Evolutionary conservation across 2,797 vertebrate genomes (phyloP).

Genomic region (Pygocentrus nattereri): DNA sequence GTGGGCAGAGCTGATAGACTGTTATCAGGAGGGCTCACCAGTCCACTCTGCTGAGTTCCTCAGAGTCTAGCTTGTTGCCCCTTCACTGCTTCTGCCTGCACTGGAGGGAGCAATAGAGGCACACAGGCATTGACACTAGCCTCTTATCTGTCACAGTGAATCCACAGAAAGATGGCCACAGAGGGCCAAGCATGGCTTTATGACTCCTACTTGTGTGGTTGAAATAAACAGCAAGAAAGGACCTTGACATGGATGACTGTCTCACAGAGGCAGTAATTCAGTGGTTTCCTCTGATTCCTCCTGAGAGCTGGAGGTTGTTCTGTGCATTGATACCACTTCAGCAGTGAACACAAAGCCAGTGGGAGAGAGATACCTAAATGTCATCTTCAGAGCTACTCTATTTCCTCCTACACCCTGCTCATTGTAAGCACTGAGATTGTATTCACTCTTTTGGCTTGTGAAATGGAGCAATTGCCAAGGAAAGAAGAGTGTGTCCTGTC

Average conservation of each 20-base stretch:
- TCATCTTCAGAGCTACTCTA: background rate
- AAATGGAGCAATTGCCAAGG: background rate
- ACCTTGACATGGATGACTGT: slow-evolving; percentile 1
- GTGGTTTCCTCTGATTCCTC: background rate
- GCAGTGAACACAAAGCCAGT: background rate
- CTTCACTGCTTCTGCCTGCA: slow-evolving; percentile 24
- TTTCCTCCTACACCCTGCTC: background rate
- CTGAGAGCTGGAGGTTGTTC: slow-evolving; percentile 3
- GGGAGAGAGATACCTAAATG: background rate
- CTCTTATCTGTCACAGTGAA: slow-evolving; percentile 41
- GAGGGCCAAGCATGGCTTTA: slow-evolving; percentile 1
- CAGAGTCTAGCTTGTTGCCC: slow-evolving; percentile 11
- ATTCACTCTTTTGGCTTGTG: slow-evolving; percentile 3
- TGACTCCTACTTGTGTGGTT: slow-evolving; percentile 9
- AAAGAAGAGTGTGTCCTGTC: background rate
- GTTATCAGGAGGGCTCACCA: slow-evolving; percentile 29
- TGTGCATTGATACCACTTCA: background rate
- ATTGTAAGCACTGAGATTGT: slow-evolving; percentile 4
- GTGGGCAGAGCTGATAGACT: slow-evolving; percentile 46
- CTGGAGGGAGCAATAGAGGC: background rate
- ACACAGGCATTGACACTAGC: slow-evolving; percentile 1
- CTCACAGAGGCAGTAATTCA: background rate
- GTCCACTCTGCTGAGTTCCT: slow-evolving; percentile 4
- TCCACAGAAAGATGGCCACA: slow-evolving; percentile 30
- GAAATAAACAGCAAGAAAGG: slow-evolving; percentile 16